phyloP scores from a whole-genome alignment of 2,113 vertebrate species.

The Campylorhamphus procurvoides region DNA sequence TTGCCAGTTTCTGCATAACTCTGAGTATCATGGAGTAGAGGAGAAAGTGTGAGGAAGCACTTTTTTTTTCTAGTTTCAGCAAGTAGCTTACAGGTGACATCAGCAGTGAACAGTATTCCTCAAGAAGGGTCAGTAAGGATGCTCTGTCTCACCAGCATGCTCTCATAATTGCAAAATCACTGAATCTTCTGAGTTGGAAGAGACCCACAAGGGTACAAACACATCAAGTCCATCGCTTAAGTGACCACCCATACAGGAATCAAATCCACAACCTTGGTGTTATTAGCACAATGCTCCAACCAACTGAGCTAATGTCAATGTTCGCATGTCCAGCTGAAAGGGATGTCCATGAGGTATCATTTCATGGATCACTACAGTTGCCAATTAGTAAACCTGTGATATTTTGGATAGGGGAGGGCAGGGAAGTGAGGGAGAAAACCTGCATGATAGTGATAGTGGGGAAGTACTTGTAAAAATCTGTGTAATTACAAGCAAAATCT shows the following conservation, averaged over 20 bases:
- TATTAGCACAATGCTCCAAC: background rate
- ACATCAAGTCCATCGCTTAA: background rate
- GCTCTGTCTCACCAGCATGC: background rate
- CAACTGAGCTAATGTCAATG: background rate
- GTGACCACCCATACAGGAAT: background rate
- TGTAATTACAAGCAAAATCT: background rate
- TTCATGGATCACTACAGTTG: background rate
- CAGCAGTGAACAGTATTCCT: background rate
- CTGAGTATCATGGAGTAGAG: background rate
- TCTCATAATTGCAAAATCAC: background rate
- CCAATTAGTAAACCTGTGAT: background rate
- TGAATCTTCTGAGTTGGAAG: background rate
- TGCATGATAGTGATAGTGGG: background rate
- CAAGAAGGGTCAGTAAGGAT: background rate
- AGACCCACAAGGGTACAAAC: background rate
- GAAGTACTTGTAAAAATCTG: background rate
- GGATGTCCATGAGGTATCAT: background rate
- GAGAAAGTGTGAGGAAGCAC: background rate
- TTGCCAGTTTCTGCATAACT: background rate
- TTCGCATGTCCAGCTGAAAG: background rate
- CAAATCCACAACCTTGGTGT: background rate
- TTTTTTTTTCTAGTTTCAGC: background rate
- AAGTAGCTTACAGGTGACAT: background rate
- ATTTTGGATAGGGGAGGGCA: background rate
- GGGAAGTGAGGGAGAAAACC: background rate